Percentiles rank a stretch among this genome's conserved stretches.
These are phyloP conservation scores for Noctuana brunneofusca DNA, from an alignment of 2,888 invertebrate genomes.

Conservation along the genomic window DNA sequence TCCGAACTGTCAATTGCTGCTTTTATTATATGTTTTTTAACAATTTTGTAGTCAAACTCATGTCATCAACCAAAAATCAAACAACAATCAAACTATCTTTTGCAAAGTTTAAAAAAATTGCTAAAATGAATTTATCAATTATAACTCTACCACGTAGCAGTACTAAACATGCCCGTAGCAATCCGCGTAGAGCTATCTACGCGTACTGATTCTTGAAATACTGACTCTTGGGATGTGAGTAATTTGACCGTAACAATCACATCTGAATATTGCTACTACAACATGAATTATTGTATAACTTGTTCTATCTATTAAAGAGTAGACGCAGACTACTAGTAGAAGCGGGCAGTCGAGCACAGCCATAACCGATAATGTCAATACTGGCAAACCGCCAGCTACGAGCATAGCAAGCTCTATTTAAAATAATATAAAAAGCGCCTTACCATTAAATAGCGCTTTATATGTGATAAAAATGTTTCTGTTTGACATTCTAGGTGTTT, in stretches of 20 bases:
- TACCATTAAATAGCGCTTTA: background rate
- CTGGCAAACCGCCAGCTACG: constrained; percentile 62
- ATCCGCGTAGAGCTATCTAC: background rate
- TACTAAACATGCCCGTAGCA: background rate
- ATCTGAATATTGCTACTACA: too few species aligned
- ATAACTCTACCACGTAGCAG: background rate
- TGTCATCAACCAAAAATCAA: too few species aligned
- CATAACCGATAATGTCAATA: constrained; percentile 64
- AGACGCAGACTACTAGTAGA: constrained; percentile 17
- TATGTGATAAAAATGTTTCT: background rate
- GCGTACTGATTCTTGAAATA: too few species aligned
- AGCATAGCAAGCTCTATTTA: background rate
- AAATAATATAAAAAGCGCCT: background rate
- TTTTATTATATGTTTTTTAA: too few species aligned
- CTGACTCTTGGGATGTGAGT: too few species aligned
- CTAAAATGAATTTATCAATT: too few species aligned
- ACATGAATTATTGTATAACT: background rate
- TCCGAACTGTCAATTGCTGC: too few species aligned
- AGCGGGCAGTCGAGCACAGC: constrained; percentile 38
- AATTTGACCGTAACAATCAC: too few species aligned
- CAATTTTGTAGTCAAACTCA: too few species aligned
- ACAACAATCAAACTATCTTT: too few species aligned
- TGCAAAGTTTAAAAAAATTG: too few species aligned
- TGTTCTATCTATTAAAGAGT: constrained; percentile 2
- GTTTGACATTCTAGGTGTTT: too few species aligned